Conservation (phyloP, 2,113 vertebrate species). For the Nerophis lumbriciformis region DNA sequence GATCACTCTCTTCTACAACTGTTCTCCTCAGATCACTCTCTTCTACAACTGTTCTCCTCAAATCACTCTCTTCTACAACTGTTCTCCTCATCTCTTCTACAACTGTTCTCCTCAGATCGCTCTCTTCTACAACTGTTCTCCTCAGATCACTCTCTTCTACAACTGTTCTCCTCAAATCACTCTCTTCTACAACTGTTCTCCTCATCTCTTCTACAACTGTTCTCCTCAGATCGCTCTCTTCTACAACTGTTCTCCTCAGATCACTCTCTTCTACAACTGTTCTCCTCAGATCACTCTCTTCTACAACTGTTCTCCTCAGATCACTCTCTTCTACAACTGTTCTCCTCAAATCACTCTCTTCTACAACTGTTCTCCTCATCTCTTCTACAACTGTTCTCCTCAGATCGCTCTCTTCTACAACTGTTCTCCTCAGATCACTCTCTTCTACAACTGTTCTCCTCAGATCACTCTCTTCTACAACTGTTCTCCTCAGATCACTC, state of each 20-base stretch:
- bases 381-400: constrained; percentile 73
- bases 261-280: constrained; percentile 75
- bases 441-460: constrained; percentile 73
- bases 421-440: constrained; percentile 48
- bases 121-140: constrained; percentile 75
- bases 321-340: constrained; percentile 74
- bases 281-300: constrained; percentile 56
- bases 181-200: constrained; percentile 69
- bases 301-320: constrained; percentile 60
- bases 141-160: constrained; percentile 59
- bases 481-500: too few relatives aligned
- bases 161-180: constrained; percentile 57
- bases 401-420: constrained; percentile 67
- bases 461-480: too few relatives aligned
- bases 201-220: constrained; percentile 75
- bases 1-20: constrained; percentile 72
- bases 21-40: constrained; percentile 46
- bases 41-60: constrained; percentile 69
- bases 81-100: constrained; percentile 64
- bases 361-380: constrained; percentile 63
- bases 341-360: constrained; percentile 56
- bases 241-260: constrained; percentile 60
- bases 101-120: constrained; percentile 58
- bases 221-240: constrained; percentile 56
- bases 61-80: constrained; percentile 72